Conservation (phyloP, 2,113 vertebrate species). For the Falco punctatus region DNA sequence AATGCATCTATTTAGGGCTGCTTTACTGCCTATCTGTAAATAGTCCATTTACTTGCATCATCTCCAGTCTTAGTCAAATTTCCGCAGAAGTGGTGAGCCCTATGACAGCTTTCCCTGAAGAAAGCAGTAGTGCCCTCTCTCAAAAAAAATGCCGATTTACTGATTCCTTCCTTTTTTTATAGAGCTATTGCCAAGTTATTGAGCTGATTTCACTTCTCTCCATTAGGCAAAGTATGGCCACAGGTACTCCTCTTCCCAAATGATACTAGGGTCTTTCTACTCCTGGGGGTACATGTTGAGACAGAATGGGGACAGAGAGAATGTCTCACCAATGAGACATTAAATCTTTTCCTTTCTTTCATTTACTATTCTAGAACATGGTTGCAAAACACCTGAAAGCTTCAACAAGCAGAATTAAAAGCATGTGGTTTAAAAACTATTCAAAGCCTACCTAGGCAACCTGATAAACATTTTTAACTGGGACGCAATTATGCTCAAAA, state of each 20-base stretch:
- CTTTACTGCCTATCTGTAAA: neutral
- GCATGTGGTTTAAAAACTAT: neutral
- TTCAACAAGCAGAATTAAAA: neutral
- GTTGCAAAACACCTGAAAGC: neutral
- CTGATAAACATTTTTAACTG: neutral
- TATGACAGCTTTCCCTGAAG: neutral
- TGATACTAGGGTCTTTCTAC: neutral
- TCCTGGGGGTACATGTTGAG: neutral
- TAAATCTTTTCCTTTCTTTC: neutral
- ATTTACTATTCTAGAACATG: neutral
- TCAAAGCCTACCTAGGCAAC: neutral
- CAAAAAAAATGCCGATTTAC: neutral
- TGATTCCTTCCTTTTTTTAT: neutral
- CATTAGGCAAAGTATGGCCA: neutral
- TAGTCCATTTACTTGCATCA: neutral
- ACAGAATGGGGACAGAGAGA: neutral
- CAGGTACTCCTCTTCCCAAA: neutral
- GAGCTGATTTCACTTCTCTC: neutral
- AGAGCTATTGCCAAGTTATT: rapidly evolving
- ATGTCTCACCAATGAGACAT: neutral
- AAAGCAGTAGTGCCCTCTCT: neutral
- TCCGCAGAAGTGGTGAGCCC: neutral
- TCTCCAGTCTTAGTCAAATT: neutral
- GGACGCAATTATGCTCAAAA: neutral
- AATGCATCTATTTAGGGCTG: neutral